Evolutionary conservation across 1,140 invertebrate genomes (phyloP), one percentile per base, ranked within the genome.

Genomic region (Stegodyphus mimosarum): DNA sequence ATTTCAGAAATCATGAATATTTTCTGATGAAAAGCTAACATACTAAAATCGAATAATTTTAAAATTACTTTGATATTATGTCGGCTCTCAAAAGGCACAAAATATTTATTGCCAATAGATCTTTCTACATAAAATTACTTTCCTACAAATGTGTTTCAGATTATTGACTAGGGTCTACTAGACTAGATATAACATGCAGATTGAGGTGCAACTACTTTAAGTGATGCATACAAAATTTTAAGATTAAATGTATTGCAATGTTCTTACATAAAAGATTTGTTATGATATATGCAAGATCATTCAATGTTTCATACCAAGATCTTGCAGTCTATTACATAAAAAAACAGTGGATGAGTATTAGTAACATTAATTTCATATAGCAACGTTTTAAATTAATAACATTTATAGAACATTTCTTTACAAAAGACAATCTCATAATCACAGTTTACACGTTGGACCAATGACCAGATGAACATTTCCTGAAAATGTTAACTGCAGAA

Each of bases 401-500:
- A 67, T 17, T 7, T 9, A 67, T 67, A 67, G n/a, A 67, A 13
- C 11, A n/a, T 67, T 67, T n/a, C 64, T 67, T 17, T 67, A 67
- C n/a, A 67, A 67, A 67, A 67, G n/a, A 7, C 7, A 67, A 67
- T 60, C 55, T 9, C 17, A 67, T 15, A 67, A 18, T 17, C 15
- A 11, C 55, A 11, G 6, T 67, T 15, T 67, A 67, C 64, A 67
- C 9, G 66, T 83, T 83, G 80, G 80, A 83, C 80, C 80, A 83
- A 60, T 72, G 80, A 83, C 80, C 80, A 83, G 71, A 81, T 70
- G 48, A 73, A 55, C 13, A 6, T 17, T 55, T 15, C 50, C 52
- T 73, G 71, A 73, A 53, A 15, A 73, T 15, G 48, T 73, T 55
- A n/a, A n/a, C 48, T 10, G n/a, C 71, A 33, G 13, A n/a, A 50